Conservation (phyloP, 2,888 invertebrate species). For the Harpalus rufipes region DNA sequence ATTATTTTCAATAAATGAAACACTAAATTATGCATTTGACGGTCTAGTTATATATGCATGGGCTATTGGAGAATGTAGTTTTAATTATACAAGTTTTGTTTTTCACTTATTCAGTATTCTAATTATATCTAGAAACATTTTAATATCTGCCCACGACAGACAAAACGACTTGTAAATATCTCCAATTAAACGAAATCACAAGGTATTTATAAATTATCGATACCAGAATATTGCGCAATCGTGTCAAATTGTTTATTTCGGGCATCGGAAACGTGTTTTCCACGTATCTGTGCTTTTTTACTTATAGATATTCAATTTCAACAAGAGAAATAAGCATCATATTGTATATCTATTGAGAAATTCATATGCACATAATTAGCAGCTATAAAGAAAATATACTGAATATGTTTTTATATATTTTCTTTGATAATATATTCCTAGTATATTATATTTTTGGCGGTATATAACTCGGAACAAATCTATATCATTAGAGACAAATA, state of each 20-base stretch:
- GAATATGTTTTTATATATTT: no score
- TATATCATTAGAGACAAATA: background rate
- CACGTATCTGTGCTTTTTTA: background rate
- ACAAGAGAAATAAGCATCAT: background rate
- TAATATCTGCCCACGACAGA: constrained; percentile 54
- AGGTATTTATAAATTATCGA: constrained; percentile 44
- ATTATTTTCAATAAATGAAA: background rate
- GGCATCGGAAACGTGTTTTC: background rate
- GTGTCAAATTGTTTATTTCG: constrained; percentile 13
- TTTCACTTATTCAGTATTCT: constrained; percentile 21
- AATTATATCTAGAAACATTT: constrained; percentile 29
- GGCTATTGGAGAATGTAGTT: background rate
- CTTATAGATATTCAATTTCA: no score
- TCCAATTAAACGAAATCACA: constrained; percentile 40
- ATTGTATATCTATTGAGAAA: background rate
- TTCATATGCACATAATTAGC: no score
- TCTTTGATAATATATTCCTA: background rate
- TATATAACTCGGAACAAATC: background rate
- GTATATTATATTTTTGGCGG: background rate
- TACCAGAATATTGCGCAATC: background rate
- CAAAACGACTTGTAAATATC: constrained; percentile 39
- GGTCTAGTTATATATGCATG: background rate
- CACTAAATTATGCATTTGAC: background rate
- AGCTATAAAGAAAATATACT: no score
- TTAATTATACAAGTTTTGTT: constrained; percentile 18